Base-by-base conservation (phyloP, 2,797 vertebrate species). In the Xerus rutilus region DNA sequence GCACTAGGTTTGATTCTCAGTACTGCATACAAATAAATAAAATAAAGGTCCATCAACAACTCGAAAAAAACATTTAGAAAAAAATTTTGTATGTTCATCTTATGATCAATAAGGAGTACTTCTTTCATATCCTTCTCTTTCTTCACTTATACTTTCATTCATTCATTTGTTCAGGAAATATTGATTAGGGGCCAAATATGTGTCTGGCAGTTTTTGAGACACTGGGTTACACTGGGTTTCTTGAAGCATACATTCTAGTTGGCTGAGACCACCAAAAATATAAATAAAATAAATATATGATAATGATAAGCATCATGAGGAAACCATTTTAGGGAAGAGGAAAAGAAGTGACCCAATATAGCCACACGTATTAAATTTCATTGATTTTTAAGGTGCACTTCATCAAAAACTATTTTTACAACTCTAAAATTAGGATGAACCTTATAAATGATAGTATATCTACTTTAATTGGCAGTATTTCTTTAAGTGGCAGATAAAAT, bases 391-490 rank as follows among this genome's bases (percentile, higher is more conserved):
- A 85, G 62, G 79, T 72, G 30, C 10, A 52, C 52, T 85, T 88
- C 70, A 93, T 93, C n/a, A 54, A 81, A 86, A 81, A 87, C 30
- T 32, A 35, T 67, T 74, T 85, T 76, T 32, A 45, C 35, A 87
- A 17, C 32, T 94, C 49, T 83, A 73, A 93, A 95, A 57, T 76
- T 87, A 82, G 83, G 9, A 64, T 65, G 28, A 9, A 62, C 14
- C n/a, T 88, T 54, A 23, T 69, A 69, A 74, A 14, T 69, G 77
- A 85, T 76, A 69, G 52, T 65, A 93, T 90, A 79, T 91, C 52
- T 86, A 32, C 70, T 96, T 92, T 72, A 86, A 79, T 82, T 95
- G 81, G 76, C 54, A 74, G 43, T 35, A 3, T 93, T 86, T 96
- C 35, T 70, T 81, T 67, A 83, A 88, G 54, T 45, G 45, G 21